Conservation (phyloP, 2,113 vertebrate species). For the Trichechus manatus region DNA sequence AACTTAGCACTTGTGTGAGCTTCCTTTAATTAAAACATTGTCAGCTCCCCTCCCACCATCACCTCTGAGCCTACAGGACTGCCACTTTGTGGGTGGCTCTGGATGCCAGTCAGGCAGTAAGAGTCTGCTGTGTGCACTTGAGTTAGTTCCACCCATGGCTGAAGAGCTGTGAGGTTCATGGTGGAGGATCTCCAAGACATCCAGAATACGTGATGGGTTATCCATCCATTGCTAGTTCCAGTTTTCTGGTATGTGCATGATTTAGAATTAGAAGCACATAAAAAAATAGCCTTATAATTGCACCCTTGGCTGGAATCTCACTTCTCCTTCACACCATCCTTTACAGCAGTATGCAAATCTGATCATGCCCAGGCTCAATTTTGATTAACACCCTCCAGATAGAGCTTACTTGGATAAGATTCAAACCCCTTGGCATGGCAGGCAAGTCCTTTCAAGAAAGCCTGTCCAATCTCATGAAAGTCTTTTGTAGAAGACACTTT, state of each 20-base stretch:
- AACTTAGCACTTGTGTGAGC: neutral
- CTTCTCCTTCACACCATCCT: neutral
- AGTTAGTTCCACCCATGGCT: neutral
- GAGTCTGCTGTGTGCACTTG: neutral
- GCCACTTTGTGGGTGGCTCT: neutral
- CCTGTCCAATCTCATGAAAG: neutral
- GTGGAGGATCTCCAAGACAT: no score
- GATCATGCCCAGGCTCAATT: neutral
- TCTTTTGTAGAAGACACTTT: neutral
- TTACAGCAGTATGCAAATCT: slow-evolving; percentile 24
- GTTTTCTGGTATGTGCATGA: neutral
- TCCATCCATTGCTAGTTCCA: neutral
- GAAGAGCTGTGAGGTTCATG: neutral
- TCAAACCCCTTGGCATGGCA: neutral
- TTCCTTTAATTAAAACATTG: neutral
- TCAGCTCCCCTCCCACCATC: neutral
- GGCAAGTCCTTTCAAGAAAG: neutral
- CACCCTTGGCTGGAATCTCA: neutral
- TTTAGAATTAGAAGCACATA: neutral
- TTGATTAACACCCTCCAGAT: neutral
- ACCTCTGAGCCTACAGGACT: neutral
- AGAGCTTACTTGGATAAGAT: neutral
- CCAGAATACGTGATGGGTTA: neutral
- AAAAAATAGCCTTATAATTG: neutral
- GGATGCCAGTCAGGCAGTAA: neutral